Percentiles rank a stretch among this genome's conserved stretches.
These are phyloP conservation scores for Chorisops tibialis DNA, from an alignment of 2,888 invertebrate species.

Conservation along the genomic window DNA sequence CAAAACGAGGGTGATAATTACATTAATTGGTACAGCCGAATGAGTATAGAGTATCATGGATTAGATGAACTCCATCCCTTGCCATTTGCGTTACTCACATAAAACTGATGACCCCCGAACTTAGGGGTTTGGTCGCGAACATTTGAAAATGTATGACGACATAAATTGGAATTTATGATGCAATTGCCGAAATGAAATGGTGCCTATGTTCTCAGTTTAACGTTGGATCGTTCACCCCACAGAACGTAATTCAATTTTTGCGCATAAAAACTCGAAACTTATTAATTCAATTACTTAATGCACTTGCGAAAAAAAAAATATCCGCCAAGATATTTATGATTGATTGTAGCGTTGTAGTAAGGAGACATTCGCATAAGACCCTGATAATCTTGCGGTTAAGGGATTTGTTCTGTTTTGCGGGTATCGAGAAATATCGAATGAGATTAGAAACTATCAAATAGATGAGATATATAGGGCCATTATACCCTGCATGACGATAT, in stretches of 20 bases:
- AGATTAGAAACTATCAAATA: neutral
- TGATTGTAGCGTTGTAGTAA: neutral
- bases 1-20: no score
- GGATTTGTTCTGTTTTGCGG: slow-evolving; percentile 1
- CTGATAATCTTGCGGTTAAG: slow-evolving; percentile 6
- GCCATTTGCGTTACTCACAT: no score
- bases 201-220: neutral
- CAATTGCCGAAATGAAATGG: slow-evolving; percentile 32
- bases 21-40: no score
- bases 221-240: neutral
- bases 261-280: slow-evolving; percentile 22
- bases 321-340: neutral
- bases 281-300: slow-evolving; percentile 33
- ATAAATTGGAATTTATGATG: slow-evolving; percentile 33
- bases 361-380: neutral
- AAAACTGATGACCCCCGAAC: slow-evolving; percentile 10
- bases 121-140: neutral
- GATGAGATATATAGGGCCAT: neutral
- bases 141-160: slow-evolving; percentile 28
- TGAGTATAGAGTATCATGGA: no score
- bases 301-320: slow-evolving; percentile 23
- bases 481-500: no score
- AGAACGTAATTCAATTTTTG: slow-evolving; percentile 16
- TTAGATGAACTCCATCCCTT: no score
- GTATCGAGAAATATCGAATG: slow-evolving; percentile 2